Percentiles rank a stretch among this genome's conserved stretches.
Conservation (phyloP, 2,113 vertebrate genomes). For the Pangasianodon hypophthalmus region DNA sequence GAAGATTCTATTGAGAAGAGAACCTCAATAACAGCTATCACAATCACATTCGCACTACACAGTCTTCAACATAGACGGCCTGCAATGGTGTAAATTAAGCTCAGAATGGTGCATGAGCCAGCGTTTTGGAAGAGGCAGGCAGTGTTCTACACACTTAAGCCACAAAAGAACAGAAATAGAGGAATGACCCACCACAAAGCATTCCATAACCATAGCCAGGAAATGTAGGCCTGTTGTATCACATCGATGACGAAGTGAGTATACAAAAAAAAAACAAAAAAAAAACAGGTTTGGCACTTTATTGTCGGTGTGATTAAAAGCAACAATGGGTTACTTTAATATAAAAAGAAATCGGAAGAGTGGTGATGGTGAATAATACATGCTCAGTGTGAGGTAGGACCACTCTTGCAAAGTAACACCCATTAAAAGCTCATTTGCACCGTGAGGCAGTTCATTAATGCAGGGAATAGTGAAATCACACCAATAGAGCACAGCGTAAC, state of each 20-base stretch:
- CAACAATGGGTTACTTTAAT: constrained; percentile 75
- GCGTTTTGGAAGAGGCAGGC: not conserved
- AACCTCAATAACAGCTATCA: constrained; percentile 35
- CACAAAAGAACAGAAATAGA: not conserved
- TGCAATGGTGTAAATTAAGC: constrained; percentile 28
- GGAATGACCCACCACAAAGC: not conserved
- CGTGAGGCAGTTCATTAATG: constrained; percentile 98
- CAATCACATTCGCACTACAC: constrained; percentile 13
- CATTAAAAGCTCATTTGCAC: constrained; percentile 98
- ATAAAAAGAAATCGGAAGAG: constrained; percentile 63
- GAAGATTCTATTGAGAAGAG: constrained; percentile 6
- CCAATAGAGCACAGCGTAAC: constrained; percentile 83
- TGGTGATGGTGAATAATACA: constrained; percentile 65
- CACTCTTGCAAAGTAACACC: constrained; percentile 88
- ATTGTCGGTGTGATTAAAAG: constrained; percentile 70
- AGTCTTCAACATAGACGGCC: not conserved
- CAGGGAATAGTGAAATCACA: constrained; percentile 79
- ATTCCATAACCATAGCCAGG: not conserved
- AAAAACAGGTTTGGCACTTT: not conserved
- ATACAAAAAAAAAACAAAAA: not conserved
- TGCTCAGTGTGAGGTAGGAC: constrained; percentile 72
- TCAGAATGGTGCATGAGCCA: not conserved
- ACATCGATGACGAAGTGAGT: no score
- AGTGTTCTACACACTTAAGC: not conserved
- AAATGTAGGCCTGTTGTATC: not conserved